These are phyloP conservation scores for Camptogramma bilineatum DNA, from an alignment of 2,888 invertebrate genomes.

Conservation along the genomic window DNA sequence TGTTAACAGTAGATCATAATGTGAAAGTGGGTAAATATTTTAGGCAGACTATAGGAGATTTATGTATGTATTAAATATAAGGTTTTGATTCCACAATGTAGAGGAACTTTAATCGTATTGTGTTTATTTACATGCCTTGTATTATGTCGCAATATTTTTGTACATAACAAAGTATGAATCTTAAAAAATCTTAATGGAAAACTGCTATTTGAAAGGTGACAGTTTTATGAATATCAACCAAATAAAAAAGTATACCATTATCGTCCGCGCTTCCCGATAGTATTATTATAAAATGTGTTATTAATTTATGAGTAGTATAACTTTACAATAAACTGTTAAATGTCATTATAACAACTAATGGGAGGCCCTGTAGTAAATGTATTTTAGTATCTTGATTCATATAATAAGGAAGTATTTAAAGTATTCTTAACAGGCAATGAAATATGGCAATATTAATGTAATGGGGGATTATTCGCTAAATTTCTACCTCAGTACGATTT, in stretches of 20 bases:
- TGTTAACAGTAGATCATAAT: neutral
- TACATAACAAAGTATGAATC: neutral
- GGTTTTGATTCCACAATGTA: conserved; percentile 1
- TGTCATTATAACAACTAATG: conserved; percentile 51
- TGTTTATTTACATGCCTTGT: neutral
- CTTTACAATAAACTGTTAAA: conserved; percentile 54
- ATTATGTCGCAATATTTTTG: neutral
- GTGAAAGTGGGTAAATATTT: neutral
- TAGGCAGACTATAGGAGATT: neutral
- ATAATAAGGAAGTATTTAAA: neutral
- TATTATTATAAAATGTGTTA: conserved; percentile 77
- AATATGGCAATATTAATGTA: neutral
- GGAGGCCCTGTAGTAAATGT: conserved; percentile 11
- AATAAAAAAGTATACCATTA: conserved; percentile 16
- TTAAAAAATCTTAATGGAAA: neutral
- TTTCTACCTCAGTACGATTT: neutral
- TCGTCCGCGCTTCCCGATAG: conserved; percentile 62
- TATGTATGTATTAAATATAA: neutral
- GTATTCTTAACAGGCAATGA: neutral
- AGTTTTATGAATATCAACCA: conserved; percentile 13
- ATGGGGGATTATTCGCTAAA: too few species aligned
- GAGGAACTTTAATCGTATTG: neutral
- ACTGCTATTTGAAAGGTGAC: neutral
- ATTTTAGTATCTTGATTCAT: neutral
- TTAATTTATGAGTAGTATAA: conserved; percentile 78